These are phyloP conservation scores for Itoplectis maculator DNA, from an alignment of 2,888 invertebrate genomes.

Conservation along the genomic window DNA sequence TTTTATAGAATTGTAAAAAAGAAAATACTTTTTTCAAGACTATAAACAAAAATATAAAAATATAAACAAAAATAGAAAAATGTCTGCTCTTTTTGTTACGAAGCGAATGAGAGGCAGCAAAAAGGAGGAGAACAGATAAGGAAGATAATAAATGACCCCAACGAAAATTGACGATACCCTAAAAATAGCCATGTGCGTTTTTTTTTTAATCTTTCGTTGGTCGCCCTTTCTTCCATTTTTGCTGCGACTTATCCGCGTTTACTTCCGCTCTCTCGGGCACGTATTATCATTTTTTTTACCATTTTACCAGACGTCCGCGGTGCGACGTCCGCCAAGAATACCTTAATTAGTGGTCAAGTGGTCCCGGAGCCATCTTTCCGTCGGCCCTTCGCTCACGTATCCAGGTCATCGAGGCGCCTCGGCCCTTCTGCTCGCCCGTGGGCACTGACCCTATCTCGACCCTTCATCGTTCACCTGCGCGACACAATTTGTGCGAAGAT, in stretches of 20 bases:
- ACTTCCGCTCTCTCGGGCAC: conserved; percentile 6
- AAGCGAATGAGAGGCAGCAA: no score
- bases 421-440: neutral
- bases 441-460: conserved; percentile 36
- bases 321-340: conserved; percentile 45
- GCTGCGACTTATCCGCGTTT: neutral
- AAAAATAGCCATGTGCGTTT: conserved; percentile 6
- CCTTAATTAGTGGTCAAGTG: conserved; percentile 60
- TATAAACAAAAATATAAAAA: no score
- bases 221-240: neutral
- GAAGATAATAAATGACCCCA: neutral
- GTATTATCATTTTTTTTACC: conserved; percentile 58
- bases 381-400: conserved; percentile 59
- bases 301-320: conserved; percentile 30
- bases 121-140: no score
- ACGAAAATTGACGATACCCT: neutral
- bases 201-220: no score
- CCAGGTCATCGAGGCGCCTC: conserved; percentile 50
- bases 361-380: conserved; percentile 44
- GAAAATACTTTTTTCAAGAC: no score
- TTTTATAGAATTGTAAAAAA: no score
- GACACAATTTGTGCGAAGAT: conserved; percentile 3
- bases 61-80: no score
- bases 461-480: conserved; percentile 41
- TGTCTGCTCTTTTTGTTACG: neutral